Conservation (phyloP, 64 coral and sea anemone species). For the Hydrozoanthus tunicans region DNA sequence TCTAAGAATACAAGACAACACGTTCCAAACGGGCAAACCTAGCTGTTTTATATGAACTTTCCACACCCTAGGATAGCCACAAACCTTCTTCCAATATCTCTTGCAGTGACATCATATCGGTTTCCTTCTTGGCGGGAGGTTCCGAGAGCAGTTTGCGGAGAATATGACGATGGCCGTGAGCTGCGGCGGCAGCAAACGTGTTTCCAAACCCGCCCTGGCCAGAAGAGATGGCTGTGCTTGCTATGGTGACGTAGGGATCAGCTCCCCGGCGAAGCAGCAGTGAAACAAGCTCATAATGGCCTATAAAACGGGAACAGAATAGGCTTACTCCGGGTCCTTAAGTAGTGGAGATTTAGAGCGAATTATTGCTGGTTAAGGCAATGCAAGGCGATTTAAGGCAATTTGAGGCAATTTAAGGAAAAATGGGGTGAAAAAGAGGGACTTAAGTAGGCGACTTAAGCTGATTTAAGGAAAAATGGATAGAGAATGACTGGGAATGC, state of each 20-base stretch:
- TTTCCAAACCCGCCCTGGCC: constrained; percentile 64
- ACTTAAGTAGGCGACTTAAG: no score
- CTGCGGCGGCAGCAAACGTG: constrained; percentile 79
- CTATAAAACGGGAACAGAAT: neutral
- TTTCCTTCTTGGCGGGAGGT: constrained; percentile 57
- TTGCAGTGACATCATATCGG: constrained; percentile 75
- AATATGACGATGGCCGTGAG: constrained; percentile 73
- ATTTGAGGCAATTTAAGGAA: no score
- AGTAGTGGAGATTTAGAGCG: no score
- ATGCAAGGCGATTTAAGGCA: no score
- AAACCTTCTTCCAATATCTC: constrained; percentile 85
- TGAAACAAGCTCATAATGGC: constrained; percentile 76
- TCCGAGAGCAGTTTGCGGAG: constrained; percentile 76
- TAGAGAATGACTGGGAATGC: no score
- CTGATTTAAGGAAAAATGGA: no score
- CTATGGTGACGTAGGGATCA: constrained; percentile 60
- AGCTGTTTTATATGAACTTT: neutral
- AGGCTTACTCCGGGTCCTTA: no score
- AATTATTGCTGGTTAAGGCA: no score
- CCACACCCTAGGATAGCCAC: neutral
- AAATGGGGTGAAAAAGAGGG: no score
- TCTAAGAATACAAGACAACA: no score
- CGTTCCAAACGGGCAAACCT: no score
- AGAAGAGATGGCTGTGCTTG: constrained; percentile 39
- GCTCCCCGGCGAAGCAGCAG: constrained; percentile 66